phyloP scores from a whole-genome alignment of 2,113 vertebrate genomes.

The Euleptes europaea region DNA sequence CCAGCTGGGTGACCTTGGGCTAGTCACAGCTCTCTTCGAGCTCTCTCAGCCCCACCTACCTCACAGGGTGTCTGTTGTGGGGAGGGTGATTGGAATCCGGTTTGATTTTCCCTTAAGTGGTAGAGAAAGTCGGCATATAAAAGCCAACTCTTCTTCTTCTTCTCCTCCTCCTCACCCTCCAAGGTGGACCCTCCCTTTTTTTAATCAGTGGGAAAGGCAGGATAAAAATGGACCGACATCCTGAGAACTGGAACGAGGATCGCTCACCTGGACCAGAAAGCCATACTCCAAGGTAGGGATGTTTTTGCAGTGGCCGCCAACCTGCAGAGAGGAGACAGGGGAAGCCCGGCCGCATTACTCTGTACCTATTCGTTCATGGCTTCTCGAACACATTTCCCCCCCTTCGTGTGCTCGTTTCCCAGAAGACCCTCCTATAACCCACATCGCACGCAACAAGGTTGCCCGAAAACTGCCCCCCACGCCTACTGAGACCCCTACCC shows the following conservation, averaged over 20 bases:
- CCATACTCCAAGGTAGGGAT: conserved; percentile 97
- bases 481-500: not conserved
- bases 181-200: too few species aligned
- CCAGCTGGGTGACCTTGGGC: too few species aligned
- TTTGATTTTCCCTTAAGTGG: too few species aligned
- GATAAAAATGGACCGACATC: not conserved
- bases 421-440: too few species aligned
- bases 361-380: not conserved
- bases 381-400: not conserved
- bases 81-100: too few species aligned
- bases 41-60: too few species aligned
- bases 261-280: conserved; percentile 93
- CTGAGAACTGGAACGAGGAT: not conserved
- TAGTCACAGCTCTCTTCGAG: too few species aligned
- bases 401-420: not conserved
- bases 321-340: conserved; percentile 78
- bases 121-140: too few species aligned
- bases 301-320: conserved; percentile 97
- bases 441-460: not conserved
- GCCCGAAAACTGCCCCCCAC: not conserved
- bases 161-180: too few species aligned
- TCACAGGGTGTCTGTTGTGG: too few species aligned
- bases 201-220: not conserved
- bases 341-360: conserved; percentile 30
- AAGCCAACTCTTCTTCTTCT: too few species aligned